Evolutionary conservation across 2,888 invertebrate species (phyloP).

Genomic region (Cantharis nigra): DNA sequence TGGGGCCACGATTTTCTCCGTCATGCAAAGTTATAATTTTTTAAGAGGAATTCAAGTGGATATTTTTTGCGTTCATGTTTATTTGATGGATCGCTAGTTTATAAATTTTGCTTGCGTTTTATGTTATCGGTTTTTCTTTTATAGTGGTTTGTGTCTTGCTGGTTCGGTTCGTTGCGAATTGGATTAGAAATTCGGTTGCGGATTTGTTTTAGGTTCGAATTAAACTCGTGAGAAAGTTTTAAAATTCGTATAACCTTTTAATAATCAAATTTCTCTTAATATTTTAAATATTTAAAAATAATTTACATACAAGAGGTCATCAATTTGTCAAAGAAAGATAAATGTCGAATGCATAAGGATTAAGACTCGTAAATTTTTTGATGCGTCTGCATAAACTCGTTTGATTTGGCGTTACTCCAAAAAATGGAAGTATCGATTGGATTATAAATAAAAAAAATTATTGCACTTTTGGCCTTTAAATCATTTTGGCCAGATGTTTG

Average conservation of each 20-base stretch:
- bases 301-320: not conserved
- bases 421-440: not conserved
- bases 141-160: not conserved
- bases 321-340: not conserved
- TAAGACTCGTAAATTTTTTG: not conserved
- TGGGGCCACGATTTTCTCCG: not conserved
- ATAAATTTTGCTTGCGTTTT: not conserved
- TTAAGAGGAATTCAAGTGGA: not conserved
- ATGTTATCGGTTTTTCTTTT: not conserved
- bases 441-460: not conserved
- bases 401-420: not conserved
- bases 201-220: not conserved
- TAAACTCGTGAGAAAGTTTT: not conserved
- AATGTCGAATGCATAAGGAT: not conserved
- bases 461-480: not conserved
- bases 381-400: not conserved
- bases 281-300: not conserved
- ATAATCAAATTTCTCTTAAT: not conserved
- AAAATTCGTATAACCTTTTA: not conserved
- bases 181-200: not conserved
- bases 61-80: not conserved
- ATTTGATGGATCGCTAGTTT: not conserved
- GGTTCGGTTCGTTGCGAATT: not conserved
- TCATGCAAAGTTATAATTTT: not conserved
- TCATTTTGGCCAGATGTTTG: not conserved